Conservation (phyloP, 2,888 invertebrate species). For the Pilophorus perplexus region DNA sequence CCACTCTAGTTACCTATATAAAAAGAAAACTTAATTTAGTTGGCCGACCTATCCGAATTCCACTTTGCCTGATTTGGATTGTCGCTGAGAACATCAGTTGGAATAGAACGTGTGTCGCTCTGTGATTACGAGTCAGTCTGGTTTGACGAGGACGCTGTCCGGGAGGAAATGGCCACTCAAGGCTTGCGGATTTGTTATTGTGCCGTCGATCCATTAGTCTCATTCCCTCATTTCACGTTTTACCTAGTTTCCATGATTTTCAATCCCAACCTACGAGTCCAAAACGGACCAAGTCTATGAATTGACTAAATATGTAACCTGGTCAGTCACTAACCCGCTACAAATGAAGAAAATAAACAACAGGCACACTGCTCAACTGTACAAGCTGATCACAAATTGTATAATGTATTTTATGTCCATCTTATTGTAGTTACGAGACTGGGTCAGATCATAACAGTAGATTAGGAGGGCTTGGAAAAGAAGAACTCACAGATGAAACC, state of each 20-base stretch:
- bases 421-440: constrained; percentile 2
- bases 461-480: not conserved
- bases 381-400: no score
- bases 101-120: constrained; percentile 33
- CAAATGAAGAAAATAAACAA: no score
- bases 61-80: not conserved
- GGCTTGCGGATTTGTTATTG: constrained; percentile 41
- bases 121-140: constrained; percentile 15
- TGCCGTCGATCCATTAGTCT: constrained; percentile 25
- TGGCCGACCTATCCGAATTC: not conserved
- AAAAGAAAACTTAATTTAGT: no score
- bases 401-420: no score
- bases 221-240: constrained; percentile 17
- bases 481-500: constrained; percentile 59
- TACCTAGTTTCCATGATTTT: not conserved
- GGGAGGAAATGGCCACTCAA: constrained; percentile 40
- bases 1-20: no score
- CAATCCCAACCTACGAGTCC: no score
- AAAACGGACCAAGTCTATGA: no score
- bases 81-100: constrained; percentile 17
- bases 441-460: not conserved
- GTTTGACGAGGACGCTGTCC: constrained; percentile 23
- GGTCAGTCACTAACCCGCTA: no score
- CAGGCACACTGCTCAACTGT: no score
- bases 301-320: no score